phyloP scores from a whole-genome alignment of 2,113 vertebrate species.

The Myiopsitta monachus region DNA sequence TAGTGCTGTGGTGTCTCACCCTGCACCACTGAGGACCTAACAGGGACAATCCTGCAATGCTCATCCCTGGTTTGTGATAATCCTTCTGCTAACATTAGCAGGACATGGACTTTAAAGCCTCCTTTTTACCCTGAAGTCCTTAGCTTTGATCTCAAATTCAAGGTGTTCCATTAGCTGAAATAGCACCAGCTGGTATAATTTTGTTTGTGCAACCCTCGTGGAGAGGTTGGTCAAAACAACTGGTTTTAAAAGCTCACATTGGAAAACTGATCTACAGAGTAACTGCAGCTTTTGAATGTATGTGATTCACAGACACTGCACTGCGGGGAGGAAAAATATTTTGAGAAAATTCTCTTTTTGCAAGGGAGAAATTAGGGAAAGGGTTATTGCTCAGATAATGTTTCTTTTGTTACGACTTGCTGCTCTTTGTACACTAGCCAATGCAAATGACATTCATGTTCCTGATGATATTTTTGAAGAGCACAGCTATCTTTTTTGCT shows the following conservation, averaged over 20 bases:
- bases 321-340: conserved; percentile 26
- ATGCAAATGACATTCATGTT: conserved; percentile 46
- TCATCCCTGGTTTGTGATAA: neutral
- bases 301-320: conserved; percentile 34
- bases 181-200: neutral
- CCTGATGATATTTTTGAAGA: conserved; percentile 53
- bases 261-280: neutral
- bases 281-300: conserved; percentile 55
- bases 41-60: fast-evolving
- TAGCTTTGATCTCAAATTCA: neutral
- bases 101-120: neutral
- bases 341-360: conserved; percentile 38
- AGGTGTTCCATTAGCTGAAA: neutral
- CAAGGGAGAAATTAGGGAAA: conserved; percentile 1
- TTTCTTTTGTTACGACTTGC: conserved; percentile 59
- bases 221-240: neutral
- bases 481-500: conserved; percentile 66
- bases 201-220: neutral
- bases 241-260: conserved; percentile 2
- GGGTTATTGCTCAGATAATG: conserved; percentile 16
- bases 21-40: neutral
- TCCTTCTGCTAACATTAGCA: neutral
- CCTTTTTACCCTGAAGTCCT: neutral
- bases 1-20: neutral
- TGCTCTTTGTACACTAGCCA: conserved; percentile 54